A percentile compares a stretch with the other conserved stretches of the same genome.
Conservation (phyloP, 2,797 vertebrate species). For the Centroberyx gerrardi region DNA sequence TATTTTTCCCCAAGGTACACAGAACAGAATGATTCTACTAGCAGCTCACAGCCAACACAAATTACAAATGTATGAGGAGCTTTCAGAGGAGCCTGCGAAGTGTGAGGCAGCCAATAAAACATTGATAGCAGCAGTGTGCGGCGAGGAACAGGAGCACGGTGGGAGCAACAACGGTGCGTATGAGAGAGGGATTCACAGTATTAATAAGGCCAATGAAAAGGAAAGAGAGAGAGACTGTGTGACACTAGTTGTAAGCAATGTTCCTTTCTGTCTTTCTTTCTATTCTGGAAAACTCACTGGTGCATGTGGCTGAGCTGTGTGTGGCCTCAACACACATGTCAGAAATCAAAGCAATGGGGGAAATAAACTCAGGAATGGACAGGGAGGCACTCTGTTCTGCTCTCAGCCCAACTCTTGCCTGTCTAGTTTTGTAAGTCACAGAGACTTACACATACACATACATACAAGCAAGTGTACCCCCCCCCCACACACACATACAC, state of each 20-base stretch:
- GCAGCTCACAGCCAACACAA: slow-evolving; percentile 50
- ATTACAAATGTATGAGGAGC: slow-evolving; percentile 65
- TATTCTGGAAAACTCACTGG: neutral
- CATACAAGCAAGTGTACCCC: neutral
- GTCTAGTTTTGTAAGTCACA: slow-evolving; percentile 48
- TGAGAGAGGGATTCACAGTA: slow-evolving; percentile 17
- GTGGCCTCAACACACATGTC: slow-evolving; percentile 16
- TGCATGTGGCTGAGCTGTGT: neutral
- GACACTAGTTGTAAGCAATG: no score
- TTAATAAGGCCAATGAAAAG: slow-evolving; percentile 15
- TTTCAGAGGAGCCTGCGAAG: slow-evolving; percentile 44
- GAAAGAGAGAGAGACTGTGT: neutral
- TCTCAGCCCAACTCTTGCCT: slow-evolving; percentile 42
- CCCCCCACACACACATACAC: slow-evolving; percentile 11
- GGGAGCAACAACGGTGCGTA: slow-evolving; percentile 22
- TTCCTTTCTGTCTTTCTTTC: neutral
- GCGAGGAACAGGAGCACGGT: slow-evolving; percentile 25
- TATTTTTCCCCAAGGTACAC: neutral
- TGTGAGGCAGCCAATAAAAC: slow-evolving; percentile 61
- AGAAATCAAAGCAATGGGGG: slow-evolving; percentile 47
- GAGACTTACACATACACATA: slow-evolving; percentile 22
- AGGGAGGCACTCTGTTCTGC: slow-evolving; percentile 27
- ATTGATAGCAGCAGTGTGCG: slow-evolving; percentile 50
- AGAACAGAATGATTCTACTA: slow-evolving; percentile 38
- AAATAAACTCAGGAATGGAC: slow-evolving; percentile 18